Base-by-base conservation (phyloP, 92 coral and sea anemone genomes). In the Heteractis magnifica region DNA sequence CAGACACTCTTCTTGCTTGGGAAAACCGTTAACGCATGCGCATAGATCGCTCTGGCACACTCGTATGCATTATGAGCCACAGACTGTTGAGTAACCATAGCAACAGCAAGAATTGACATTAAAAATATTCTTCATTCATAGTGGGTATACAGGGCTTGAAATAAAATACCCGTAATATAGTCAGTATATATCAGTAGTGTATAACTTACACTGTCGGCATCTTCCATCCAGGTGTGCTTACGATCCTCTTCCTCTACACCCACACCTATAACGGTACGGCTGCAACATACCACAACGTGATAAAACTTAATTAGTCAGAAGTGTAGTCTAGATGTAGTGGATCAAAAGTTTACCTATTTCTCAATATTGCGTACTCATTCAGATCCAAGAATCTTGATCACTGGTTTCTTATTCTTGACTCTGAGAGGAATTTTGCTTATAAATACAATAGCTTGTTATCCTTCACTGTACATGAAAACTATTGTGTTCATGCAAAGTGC, bases 1-100 rank as follows among this genome's bases (percentile, higher is more conserved):
- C 99, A 96, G 44, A 94, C 97, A 71, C 99, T 94, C 82, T 96
- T 96, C 93, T 96, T 96, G 65, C 99, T 96, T n/a, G 99, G 99
- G 72, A 96, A 96, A 52, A 96, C 99, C 8, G 99, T 94, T 82
- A 96, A 79, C 59, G 99, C 95, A 83, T 96, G 99, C 12, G 99
- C 99, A 76, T 94, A 96, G 81, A 96, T 96, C 19, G 99, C 99
- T 58, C 99, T 83, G n/a, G 99, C 96, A 84, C 99, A 96, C 91
- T 96, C 99, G 82, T 88, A 96, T 2, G 99, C 99, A 86, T 84
- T 88, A 86, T 96, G 92, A 0, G 99, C 90, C 14, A 96, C 88
- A 82, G 96, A 92, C 99, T 96, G 71, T 49, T 78, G 18, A 23
- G 72, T 64, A 51, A 19, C 8, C 58, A 79, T 49, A 79, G 60